Percentiles rank a stretch among this genome's conserved stretches.
phyloP scores from a whole-genome alignment of 2,888 invertebrate species.

The Amblyjoppa proteus region DNA sequence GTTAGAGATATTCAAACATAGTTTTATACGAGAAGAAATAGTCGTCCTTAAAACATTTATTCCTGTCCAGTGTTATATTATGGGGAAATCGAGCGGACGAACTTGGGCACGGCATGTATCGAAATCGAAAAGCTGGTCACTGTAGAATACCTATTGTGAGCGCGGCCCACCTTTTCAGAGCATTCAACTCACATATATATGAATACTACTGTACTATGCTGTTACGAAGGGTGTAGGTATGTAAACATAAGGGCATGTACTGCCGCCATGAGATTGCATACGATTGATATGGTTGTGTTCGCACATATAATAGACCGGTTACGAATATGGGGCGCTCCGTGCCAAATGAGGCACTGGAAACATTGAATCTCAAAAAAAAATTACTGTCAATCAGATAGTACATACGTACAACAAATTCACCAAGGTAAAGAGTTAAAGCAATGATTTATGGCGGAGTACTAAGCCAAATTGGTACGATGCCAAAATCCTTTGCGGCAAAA shows the following conservation, averaged over 20 bases:
- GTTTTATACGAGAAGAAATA: conserved; percentile 48
- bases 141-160: conserved; percentile 55
- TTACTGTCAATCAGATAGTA: too few relatives aligned
- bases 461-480: too few relatives aligned
- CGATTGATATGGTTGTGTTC: conserved; percentile 12
- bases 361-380: too few relatives aligned
- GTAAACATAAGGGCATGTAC: conserved; percentile 26
- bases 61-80: conserved; percentile 56
- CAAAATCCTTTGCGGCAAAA: too few relatives aligned
- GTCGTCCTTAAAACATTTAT: conserved; percentile 47
- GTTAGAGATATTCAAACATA: conserved; percentile 41
- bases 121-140: conserved; percentile 65
- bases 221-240: conserved; percentile 40
- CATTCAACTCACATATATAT: conserved; percentile 39
- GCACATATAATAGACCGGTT: neutral
- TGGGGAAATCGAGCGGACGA: conserved; percentile 31
- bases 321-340: neutral
- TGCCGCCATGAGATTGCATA: conserved; percentile 19
- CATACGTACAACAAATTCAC: too few relatives aligned
- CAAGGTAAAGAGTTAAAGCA: too few relatives aligned
- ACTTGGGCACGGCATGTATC: conserved; percentile 57
- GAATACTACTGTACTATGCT: conserved; percentile 5
- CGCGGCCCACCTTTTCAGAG: conserved; percentile 50
- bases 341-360: neutral
- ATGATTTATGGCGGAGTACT: too few relatives aligned